Evolutionary conservation across 2,797 vertebrate species (phyloP).

Genomic region (Ibycter americanus): DNA sequence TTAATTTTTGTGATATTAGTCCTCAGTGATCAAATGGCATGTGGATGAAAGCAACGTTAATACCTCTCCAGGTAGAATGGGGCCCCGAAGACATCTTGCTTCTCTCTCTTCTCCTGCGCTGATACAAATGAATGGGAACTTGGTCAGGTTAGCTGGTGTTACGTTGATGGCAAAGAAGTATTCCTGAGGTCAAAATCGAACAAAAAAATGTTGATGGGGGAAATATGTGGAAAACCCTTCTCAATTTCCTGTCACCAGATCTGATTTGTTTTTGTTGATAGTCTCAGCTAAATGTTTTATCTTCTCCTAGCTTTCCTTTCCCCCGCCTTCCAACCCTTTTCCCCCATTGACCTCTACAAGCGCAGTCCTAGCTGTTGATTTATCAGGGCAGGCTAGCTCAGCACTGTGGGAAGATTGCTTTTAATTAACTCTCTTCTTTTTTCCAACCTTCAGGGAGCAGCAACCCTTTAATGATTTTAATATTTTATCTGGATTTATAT

Average conservation of each 20-base stretch:
- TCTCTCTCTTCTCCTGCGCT: neutral
- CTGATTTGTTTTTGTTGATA: neutral
- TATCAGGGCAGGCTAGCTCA: constrained; percentile 76
- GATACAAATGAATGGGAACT: neutral
- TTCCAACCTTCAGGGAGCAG: constrained; percentile 79
- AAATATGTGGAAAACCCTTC: neutral
- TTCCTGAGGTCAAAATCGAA: neutral
- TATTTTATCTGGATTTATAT: constrained; percentile 82
- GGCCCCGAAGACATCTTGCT: neutral
- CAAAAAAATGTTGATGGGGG: neutral
- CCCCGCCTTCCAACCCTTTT: neutral
- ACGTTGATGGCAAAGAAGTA: neutral
- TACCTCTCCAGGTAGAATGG: neutral
- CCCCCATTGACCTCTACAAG: constrained; percentile 62
- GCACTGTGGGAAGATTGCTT: constrained; percentile 79
- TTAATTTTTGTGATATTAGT: neutral
- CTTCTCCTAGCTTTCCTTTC: neutral
- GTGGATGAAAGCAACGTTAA: neutral
- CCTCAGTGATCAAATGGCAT: neutral
- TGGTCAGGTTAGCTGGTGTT: neutral
- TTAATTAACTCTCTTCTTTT: constrained; percentile 82
- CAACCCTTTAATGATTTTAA: constrained; percentile 80
- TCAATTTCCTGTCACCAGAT: constrained; percentile 14
- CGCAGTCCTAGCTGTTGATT: constrained; percentile 73
- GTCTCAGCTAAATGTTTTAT: constrained; percentile 26